Percentiles rank a stretch among this genome's conserved stretches.
These are phyloP conservation scores for Lerista edwardsae DNA, from an alignment of 2,797 vertebrate species.

Conservation along the genomic window DNA sequence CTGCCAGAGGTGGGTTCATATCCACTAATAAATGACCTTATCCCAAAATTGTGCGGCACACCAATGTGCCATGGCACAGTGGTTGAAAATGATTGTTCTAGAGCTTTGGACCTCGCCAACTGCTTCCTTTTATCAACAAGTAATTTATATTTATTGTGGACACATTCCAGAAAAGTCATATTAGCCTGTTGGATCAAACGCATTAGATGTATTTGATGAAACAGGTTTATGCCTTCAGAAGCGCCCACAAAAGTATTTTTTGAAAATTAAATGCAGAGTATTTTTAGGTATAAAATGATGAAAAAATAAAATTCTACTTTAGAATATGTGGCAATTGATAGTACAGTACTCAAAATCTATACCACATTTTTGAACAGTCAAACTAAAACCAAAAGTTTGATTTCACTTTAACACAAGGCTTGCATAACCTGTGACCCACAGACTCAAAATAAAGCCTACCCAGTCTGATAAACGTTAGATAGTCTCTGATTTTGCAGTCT, in stretches of 20 bases:
- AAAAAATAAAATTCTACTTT: neutral
- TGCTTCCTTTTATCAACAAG: slow-evolving; percentile 1
- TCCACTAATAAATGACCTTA: no score
- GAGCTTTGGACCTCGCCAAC: neutral
- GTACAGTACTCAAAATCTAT: neutral
- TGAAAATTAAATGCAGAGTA: neutral
- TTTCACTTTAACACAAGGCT: neutral
- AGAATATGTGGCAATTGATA: neutral
- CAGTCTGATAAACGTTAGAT: neutral
- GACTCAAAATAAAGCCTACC: neutral
- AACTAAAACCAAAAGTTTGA: neutral
- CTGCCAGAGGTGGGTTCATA: no score
- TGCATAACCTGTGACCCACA: neutral
- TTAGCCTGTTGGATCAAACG: neutral
- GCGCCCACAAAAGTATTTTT: neutral
- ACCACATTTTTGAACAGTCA: neutral
- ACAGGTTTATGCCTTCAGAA: neutral
- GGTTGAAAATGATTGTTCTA: no score
- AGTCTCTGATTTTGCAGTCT: neutral
- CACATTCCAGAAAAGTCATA: neutral
- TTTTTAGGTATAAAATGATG: neutral
- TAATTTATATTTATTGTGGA: neutral
- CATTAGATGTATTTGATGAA: neutral
- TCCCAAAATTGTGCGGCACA: no score
- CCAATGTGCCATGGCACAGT: no score